Evolutionary conservation across 2,888 invertebrate species (phyloP), one percentile per base, ranked within the genome.

Genomic region (Synergus japonicus): DNA sequence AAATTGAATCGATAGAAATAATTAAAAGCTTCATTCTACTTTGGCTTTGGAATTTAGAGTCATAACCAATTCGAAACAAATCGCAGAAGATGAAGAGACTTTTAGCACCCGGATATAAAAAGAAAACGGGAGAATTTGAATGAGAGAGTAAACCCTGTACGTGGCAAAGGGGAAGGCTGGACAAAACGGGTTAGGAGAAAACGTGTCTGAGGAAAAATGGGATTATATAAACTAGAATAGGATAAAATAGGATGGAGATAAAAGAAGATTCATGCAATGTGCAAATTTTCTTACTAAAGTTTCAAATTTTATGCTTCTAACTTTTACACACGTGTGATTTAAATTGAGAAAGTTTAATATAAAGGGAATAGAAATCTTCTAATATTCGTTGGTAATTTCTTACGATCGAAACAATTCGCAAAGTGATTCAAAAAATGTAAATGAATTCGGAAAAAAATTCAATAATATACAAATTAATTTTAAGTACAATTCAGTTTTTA

Each of bases 201-300:
- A 49, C 37, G 54, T 54, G 54, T 46, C 41, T 54, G 54, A 29
- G 54, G 73, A 54, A 73, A 73, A 73, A 73, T 73, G 49, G 73
- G 73, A 54, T 73, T 73, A n/a, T 73, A 54, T 49, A 54, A 73
- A 73, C 54, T 54, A 73, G 73, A 37, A 29, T 73, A 54, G 10
- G 49, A 46, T 43, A 37, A 49, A 73, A 73, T 37, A 54, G 73
- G 49, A 73, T 73, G 54, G 37, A 73, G 73, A 73, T 73, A 73
- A 73, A 73, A 73, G 37, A 54, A 73, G 73, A 73, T 73, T 73
- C 54, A 73, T 73, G 73, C 73, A 73, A 73, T 73, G 73, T 73
- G 73, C 73, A 73, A 73, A 73, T 73, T 54, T 73, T 54, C 73
- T 73, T 73, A 49, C 54, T 73, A 73, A 54, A 73, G 49, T 73